Conservation (phyloP, 2,797 vertebrate genomes). For the Gymnocypris eckloni region DNA sequence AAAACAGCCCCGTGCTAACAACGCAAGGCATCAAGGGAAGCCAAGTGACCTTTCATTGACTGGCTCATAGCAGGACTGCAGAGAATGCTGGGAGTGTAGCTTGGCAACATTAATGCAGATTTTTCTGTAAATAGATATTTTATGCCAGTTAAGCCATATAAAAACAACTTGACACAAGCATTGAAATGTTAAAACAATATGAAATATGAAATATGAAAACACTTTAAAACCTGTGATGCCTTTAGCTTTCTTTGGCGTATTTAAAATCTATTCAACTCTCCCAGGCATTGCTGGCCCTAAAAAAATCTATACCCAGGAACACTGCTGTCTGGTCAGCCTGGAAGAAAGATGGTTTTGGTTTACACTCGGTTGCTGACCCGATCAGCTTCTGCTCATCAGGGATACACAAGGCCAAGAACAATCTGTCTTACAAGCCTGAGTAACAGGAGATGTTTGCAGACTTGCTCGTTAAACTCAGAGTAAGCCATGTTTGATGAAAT, state of each 20-base stretch:
- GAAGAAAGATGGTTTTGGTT: slow-evolving; percentile 51
- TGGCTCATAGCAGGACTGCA: slow-evolving; percentile 8
- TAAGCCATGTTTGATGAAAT: slow-evolving; percentile 26
- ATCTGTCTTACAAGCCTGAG: slow-evolving; percentile 36
- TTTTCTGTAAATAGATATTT: not conserved
- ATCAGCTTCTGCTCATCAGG: slow-evolving; percentile 42
- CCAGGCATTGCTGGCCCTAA: slow-evolving; percentile 36
- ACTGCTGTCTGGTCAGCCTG: slow-evolving; percentile 31
- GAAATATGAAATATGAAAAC: not conserved
- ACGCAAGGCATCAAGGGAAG: not conserved
- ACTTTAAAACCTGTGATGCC: slow-evolving; percentile 8
- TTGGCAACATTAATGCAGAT: slow-evolving; percentile 10
- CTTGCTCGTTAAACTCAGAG: slow-evolving; percentile 8
- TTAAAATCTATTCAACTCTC: slow-evolving; percentile 57
- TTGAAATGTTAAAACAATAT: not conserved
- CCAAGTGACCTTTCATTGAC: slow-evolving; percentile 33
- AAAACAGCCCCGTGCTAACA: slow-evolving; percentile 4
- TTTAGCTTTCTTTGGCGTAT: slow-evolving; percentile 51
- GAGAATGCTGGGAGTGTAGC: not conserved
- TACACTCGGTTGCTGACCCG: slow-evolving; percentile 39
- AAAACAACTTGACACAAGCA: slow-evolving; percentile 10
- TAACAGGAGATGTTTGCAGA: slow-evolving; percentile 36
- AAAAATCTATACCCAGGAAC: slow-evolving; percentile 58
- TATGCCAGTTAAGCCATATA: not conserved
- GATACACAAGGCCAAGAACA: not conserved